These are phyloP conservation scores for Lasioglossum oenotherae DNA, from an alignment of 2,888 invertebrate genomes.

Conservation along the genomic window DNA sequence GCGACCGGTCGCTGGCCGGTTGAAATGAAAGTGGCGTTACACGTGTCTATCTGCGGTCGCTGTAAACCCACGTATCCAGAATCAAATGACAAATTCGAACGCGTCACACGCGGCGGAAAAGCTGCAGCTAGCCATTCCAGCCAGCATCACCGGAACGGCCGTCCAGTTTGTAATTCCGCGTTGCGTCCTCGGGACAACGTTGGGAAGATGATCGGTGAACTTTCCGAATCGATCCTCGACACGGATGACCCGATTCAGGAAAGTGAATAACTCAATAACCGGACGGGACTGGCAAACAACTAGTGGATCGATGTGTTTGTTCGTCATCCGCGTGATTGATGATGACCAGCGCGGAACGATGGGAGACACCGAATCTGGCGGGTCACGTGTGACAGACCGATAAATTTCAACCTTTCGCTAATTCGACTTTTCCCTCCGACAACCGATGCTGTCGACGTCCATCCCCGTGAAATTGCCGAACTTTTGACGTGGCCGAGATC, in stretches of 20 bases:
- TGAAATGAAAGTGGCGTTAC: conserved; percentile 4
- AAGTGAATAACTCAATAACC: conserved; percentile 64
- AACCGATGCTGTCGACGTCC: conserved; percentile 7
- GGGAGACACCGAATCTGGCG: conserved; percentile 40
- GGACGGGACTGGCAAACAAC: conserved; percentile 58
- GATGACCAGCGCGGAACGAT: conserved; percentile 50
- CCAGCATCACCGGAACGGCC: neutral
- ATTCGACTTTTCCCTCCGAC: conserved; percentile 38
- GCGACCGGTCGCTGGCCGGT: neutral
- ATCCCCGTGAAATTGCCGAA: conserved; percentile 30
- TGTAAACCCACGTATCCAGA: neutral
- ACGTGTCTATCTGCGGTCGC: neutral
- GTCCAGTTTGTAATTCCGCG: conserved; percentile 4
- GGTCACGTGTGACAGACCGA: conserved; percentile 52
- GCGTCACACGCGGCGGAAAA: neutral
- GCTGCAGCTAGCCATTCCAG: neutral
- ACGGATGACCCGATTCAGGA: conserved; percentile 51
- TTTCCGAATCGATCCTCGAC: conserved; percentile 52
- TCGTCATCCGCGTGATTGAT: conserved; percentile 65
- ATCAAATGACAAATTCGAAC: conserved; percentile 15
- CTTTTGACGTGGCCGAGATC: conserved; percentile 14
- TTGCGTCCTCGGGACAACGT: conserved; percentile 3
- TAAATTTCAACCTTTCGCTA: conserved; percentile 48
- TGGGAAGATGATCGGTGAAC: conserved; percentile 25
- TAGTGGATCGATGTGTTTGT: conserved; percentile 60